Evolutionary conservation across 1,140 invertebrate species (phyloP).

Genomic region (Charaxes varanes): DNA sequence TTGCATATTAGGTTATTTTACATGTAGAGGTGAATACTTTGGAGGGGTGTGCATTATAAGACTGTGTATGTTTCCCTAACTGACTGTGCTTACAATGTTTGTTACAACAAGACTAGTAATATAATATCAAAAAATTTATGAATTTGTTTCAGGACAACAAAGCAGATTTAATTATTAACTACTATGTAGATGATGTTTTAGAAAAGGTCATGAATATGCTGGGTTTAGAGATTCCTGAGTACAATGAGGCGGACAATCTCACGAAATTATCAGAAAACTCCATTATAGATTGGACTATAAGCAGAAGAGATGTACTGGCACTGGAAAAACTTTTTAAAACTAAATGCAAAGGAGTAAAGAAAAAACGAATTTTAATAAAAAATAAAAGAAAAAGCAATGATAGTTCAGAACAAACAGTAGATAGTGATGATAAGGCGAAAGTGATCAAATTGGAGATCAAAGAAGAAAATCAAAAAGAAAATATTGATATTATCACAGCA

Average conservation of each 20-base stretch:
- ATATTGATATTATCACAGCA: too few species aligned
- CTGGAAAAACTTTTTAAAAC: conserved; percentile 57
- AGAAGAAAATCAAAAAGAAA: conserved; percentile 21
- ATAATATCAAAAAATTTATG: background rate
- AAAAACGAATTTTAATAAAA: conserved; percentile 53
- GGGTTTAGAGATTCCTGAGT: conserved; percentile 81
- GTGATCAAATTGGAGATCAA: conserved; percentile 46
- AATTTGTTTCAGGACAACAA: conserved; percentile 86
- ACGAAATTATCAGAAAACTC: conserved; percentile 68
- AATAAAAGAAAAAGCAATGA: conserved; percentile 38
- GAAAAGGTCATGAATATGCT: conserved; percentile 83
- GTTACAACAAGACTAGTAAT: background rate
- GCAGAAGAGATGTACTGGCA: conserved; percentile 42
- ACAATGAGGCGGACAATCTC: conserved; percentile 80
- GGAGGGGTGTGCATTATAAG: too few species aligned
- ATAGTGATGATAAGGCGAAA: conserved; percentile 39
- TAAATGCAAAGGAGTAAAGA: conserved; percentile 63
- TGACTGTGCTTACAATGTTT: conserved; percentile 11
- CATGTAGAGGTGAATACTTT: too few species aligned
- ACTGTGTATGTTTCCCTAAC: too few species aligned
- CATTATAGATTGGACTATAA: conserved; percentile 57
- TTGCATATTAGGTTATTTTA: too few species aligned
- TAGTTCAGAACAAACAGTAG: conserved; percentile 1
- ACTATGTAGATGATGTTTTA: conserved; percentile 92
- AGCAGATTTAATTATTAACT: conserved; percentile 91